phyloP scores from a whole-genome alignment of 2,797 vertebrate genomes.

The Cyclopterus lumpus region DNA sequence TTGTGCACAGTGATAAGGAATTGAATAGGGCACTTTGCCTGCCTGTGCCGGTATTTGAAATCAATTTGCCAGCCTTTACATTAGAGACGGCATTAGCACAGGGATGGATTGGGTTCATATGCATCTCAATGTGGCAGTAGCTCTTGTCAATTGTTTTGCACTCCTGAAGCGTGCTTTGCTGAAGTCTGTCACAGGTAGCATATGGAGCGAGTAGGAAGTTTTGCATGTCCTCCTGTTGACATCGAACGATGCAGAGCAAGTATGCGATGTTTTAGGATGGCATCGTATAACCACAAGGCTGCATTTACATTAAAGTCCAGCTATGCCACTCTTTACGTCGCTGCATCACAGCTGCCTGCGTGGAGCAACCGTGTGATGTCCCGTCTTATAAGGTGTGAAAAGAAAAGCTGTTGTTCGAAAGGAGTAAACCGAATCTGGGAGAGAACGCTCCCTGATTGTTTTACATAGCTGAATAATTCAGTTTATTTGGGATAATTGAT shows the following conservation, averaged over 20 bases:
- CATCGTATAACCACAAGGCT: constrained; percentile 17
- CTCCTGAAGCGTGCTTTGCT: constrained; percentile 60
- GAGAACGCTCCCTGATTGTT: constrained; percentile 53
- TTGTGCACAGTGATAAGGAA: constrained; percentile 71
- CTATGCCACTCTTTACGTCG: constrained; percentile 23
- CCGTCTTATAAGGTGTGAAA: constrained; percentile 39
- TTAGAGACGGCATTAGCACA: constrained; percentile 50
- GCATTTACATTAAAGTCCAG: constrained; percentile 47
- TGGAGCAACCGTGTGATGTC: background rate
- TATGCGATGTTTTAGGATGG: background rate
- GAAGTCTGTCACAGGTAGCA: constrained; percentile 46
- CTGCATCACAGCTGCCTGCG: constrained; percentile 14
- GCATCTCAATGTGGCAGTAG: constrained; percentile 66
- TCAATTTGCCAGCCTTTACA: constrained; percentile 74
- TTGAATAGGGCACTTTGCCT: constrained; percentile 76
- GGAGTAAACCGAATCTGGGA: constrained; percentile 48
- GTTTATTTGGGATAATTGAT: constrained; percentile 70
- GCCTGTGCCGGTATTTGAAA: constrained; percentile 72
- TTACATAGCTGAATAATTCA: constrained; percentile 78
- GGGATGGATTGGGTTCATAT: constrained; percentile 56
- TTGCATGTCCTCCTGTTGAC: constrained; percentile 39
- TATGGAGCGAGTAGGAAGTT: constrained; percentile 56
- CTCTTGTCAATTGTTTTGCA: constrained; percentile 68
- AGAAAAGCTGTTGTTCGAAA: constrained; percentile 43
- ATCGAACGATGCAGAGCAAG: constrained; percentile 23